Base-by-base conservation (phyloP, 2,797 vertebrate genomes). In the Epinephelus awoara region DNA sequence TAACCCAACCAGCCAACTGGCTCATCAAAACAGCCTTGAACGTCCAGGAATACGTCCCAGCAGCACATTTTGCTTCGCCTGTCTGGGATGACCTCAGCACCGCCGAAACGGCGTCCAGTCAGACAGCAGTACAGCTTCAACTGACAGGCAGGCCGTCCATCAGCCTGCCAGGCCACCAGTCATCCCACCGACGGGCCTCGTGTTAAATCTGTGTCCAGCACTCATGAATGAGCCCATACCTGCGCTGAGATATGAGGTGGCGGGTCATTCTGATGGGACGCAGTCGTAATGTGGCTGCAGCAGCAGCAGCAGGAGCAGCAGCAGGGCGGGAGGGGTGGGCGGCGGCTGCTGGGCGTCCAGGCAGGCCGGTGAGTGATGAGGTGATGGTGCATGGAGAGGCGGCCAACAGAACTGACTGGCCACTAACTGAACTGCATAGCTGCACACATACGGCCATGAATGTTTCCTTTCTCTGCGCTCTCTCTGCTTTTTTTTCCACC, bases 311-410 rank as follows among this genome's bases (percentile, higher is more conserved):
- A 42, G 74, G 58, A 5, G 56, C 55, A 17, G 58, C 63, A 25
- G 69, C 29, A 34, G 74, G 62, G 58, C 5, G 61, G 38, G 21
- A 55, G 19, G 38, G 47, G 64, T 59, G 75, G 54, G 74, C 25
- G 65, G 72, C 2, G 83, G 62, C 66, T 21, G 80, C 70, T 13
- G 77, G 77, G 82, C 18, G 63, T 82, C 72, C 84, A 65, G 84
- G 77, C 83, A 78, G 86, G 65, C 76, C 34, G 55, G 13, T 92
- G 92, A 94, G 78, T 90, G 90, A 94, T 94, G 93, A 94, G 91
- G 93, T 94, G 92, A 92, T 40, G 78, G 88, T 61, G 86, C 85
- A 67, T 19, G 70, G 50, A 59, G 83, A 67, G 77, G 61, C 47
- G 59, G 84, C 88, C 83, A 83, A 64, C 61, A 38, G 75, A 42